Evolutionary conservation across 2,888 invertebrate species (phyloP), one percentile per base, ranked within the genome.

Genomic region (Sarcophaga caerulescens): DNA sequence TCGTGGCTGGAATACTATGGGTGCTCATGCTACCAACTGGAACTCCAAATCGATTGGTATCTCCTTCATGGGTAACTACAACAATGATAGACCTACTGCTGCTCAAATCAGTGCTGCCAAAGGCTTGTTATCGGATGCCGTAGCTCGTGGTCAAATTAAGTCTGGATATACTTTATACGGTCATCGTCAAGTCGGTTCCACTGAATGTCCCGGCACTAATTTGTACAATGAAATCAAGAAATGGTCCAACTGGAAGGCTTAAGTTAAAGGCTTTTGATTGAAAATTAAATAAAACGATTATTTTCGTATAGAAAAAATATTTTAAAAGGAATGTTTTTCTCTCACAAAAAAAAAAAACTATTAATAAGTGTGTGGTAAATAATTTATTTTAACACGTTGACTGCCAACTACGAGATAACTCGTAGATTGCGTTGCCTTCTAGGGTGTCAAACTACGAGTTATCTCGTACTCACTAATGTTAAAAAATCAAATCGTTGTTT

Each of bases 151-250:
- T 2, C 90, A 91, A 78, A 88, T 92, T 57, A 14, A 85, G 0
- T 88, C 89, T n/a, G 89, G 87, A 44, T 92, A 92, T 75, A 91
- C 78, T 5, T 78, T 92, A 68, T 90, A 91, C 66, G 92, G 92
- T 21, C 92, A 92, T 88, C 90, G 92, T 44, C 92, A 92, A 88
- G 90, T 91, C 0, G 89, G 91, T 73, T 84, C 90, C 47, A 92
- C 92, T 44, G 91, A 92, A 70, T 92, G 92, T 85, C 92, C 92
- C 59, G 92, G 92, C 83, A 91, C 88, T 78, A 92, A 91, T 23
- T 81, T 92, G 85, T 92, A 89, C 88, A 87, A 87, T 60, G 91
- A 92, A 88, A 92, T 92, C 75, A 89, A 90, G 71, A 89, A 88
- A 59, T 92, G 92, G 92, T 68, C 91, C 47, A 89, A 91, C 89